Base-by-base conservation (phyloP, 1,140 invertebrate species). In the Andricus grossulariae region DNA sequence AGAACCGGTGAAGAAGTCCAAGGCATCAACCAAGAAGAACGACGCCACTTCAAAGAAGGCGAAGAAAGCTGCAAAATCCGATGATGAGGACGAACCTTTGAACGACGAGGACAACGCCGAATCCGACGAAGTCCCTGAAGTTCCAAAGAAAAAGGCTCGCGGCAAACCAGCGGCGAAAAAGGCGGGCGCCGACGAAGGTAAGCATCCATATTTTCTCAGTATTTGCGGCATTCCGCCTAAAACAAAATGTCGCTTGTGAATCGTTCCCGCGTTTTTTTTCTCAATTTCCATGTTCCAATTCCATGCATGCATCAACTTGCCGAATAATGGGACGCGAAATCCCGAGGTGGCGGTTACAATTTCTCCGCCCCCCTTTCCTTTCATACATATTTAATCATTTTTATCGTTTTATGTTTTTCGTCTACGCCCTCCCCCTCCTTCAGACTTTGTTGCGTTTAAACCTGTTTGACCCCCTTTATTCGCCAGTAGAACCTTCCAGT, bases 121-220 rank as follows among this genome's bases (percentile, higher is more conserved):
- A 6, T 73, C 52, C 10, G 71, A 72, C 25, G 75, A 75, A 13
- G 21, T 66, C 21, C 45, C 71, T 21, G 78, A 75, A n/a, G 75
- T 78, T n/a, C 77, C 78, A 51, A 74, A 54, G 15, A 80, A 80
- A 72, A 80, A 80, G 32, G 72, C 55, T 32, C 75, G 76, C 21
- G 78, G 75, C 52, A 82, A 82, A 25, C 73, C 60, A 15, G 52
- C 52, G 25, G 79, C 77, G 16, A 80, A 60, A 75, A 60, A 75
- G 57, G 57, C 49, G n/a, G 54, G 19, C 45, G 71, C 45, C 45
- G 45, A 72, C n/a, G 50, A 72, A 51, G 71, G 45, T 72, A 50
- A 72, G 45, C 19, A 32, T 72, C 5, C 45, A 50, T 13, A 19
- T 72, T 72, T 50, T 19, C 11, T 21, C n/a, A 21, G 6, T 50